These are phyloP conservation scores for Patella pellucida DNA, from an alignment of 2,888 invertebrate species.

Conservation along the genomic window DNA sequence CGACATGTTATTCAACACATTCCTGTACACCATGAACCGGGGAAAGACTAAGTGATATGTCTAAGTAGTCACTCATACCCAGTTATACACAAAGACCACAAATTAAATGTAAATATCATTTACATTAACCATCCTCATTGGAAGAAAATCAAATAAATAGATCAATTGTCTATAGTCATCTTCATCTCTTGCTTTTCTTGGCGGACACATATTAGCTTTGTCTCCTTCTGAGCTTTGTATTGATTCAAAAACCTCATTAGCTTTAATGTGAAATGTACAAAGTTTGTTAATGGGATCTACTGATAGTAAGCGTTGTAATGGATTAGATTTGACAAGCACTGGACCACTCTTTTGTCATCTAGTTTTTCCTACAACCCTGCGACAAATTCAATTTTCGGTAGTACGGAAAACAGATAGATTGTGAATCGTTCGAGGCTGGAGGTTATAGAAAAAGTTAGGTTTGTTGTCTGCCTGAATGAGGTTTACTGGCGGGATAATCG, in stretches of 20 bases:
- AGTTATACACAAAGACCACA: no score
- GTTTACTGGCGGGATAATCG: not conserved
- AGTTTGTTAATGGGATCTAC: not conserved
- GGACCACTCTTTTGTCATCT: not conserved
- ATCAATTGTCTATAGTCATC: not conserved
- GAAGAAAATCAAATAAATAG: slow-evolving; percentile 5
- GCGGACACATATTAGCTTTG: not conserved
- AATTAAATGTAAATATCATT: no score
- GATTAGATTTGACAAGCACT: not conserved
- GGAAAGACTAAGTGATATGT: no score
- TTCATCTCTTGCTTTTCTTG: not conserved
- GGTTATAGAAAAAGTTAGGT: not conserved
- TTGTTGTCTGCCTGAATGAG: not conserved
- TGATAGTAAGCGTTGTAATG: not conserved
- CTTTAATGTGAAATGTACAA: slow-evolving; percentile 9
- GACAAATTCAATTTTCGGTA: slow-evolving; percentile 1
- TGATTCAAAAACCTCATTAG: not conserved
- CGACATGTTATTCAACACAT: no score
- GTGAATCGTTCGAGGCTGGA: not conserved
- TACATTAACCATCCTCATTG: no score
- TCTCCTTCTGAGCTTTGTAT: not conserved
- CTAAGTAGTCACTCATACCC: no score
- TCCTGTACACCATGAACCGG: no score
- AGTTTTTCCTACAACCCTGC: not conserved
- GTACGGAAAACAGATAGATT: not conserved